These are phyloP conservation scores for Leucoraja erinaceus DNA, from an alignment of 2,113 vertebrate genomes.

Conservation along the genomic window DNA sequence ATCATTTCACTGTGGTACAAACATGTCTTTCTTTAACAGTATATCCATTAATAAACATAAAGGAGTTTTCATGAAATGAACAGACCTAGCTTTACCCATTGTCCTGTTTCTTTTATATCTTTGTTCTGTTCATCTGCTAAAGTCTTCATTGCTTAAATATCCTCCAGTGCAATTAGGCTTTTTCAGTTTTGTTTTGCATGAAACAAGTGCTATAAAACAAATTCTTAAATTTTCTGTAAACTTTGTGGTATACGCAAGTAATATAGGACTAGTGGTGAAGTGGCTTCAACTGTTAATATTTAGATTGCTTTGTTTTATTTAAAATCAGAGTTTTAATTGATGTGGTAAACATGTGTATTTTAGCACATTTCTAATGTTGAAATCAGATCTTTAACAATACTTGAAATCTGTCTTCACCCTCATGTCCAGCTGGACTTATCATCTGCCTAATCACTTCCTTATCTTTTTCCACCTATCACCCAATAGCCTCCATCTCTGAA, in stretches of 20 bases:
- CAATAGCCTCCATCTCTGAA: too few relatives aligned
- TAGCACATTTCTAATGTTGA: too few relatives aligned
- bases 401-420: too few relatives aligned
- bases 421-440: too few relatives aligned
- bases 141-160: slow-evolving; percentile 6
- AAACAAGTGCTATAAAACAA: background rate
- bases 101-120: slow-evolving; percentile 6
- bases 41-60: slow-evolving; percentile 12
- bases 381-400: background rate
- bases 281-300: background rate
- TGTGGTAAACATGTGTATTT: too few relatives aligned
- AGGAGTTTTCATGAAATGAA: slow-evolving; percentile 24
- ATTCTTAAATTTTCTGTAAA: background rate
- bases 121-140: slow-evolving; percentile 26
- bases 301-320: background rate
- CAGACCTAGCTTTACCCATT: slow-evolving; percentile 18
- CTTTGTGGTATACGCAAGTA: background rate
- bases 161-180: slow-evolving; percentile 8
- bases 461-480: too few relatives aligned
- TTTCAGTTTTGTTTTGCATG: background rate
- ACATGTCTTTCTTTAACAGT: slow-evolving; percentile 28
- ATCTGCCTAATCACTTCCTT: too few relatives aligned
- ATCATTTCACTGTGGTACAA: slow-evolving; percentile 7
- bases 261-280: background rate
- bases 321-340: too few relatives aligned